These are phyloP conservation scores for Lacanobia oleracea DNA, from an alignment of 2,888 invertebrate genomes.

Conservation along the genomic window DNA sequence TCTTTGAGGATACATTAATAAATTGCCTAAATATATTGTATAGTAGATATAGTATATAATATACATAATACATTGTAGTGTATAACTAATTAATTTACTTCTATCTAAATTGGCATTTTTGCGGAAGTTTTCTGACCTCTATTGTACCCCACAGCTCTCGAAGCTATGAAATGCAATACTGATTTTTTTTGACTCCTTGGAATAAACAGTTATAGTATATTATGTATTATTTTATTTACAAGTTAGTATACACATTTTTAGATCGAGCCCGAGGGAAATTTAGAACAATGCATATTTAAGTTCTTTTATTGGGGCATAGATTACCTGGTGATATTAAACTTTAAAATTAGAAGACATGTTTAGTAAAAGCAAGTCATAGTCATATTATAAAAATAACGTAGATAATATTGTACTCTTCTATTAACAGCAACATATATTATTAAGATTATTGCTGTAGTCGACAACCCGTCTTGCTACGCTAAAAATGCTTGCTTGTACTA, in stretches of 20 bases:
- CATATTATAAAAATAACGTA: constrained; percentile 41
- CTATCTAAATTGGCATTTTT: constrained; percentile 49
- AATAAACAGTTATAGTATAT: constrained; percentile 29
- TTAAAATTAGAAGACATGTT: constrained; percentile 29
- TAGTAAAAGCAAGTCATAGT: constrained; percentile 34
- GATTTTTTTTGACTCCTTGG: constrained; percentile 25
- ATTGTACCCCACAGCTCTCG: constrained; percentile 38
- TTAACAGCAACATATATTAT: constrained; percentile 34
- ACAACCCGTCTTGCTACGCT: constrained; percentile 37
- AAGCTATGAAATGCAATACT: constrained; percentile 19
- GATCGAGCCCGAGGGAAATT: constrained; percentile 15
- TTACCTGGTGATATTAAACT: constrained; percentile 13
- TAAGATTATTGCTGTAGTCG: constrained; percentile 48
- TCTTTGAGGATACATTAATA: constrained; percentile 26
- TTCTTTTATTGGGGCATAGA: constrained; percentile 27
- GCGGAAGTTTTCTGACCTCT: constrained; percentile 27
- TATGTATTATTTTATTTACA: constrained; percentile 39
- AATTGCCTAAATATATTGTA: constrained; percentile 32
- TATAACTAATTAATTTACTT: constrained; percentile 46
- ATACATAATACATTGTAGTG: constrained; percentile 36
- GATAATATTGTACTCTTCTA: constrained; percentile 55
- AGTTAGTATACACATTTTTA: constrained; percentile 11
- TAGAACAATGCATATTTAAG: constrained; percentile 8
- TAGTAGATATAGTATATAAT: constrained; percentile 26
- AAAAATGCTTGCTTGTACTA: constrained; percentile 59